phyloP scores from a whole-genome alignment of 2,888 invertebrate species.

The Drosophila anomalata region DNA sequence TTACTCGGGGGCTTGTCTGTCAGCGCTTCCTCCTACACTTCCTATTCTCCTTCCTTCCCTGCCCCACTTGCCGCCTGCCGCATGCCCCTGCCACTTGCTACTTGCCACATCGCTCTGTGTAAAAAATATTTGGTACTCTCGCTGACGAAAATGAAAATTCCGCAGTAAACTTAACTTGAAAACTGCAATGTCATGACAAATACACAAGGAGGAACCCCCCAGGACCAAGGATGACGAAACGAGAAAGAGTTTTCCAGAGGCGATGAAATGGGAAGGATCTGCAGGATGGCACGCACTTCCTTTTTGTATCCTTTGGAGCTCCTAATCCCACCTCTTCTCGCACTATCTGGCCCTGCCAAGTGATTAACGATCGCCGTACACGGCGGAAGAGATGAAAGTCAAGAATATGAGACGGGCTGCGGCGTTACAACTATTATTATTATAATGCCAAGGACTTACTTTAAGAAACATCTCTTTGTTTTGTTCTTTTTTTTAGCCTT shows the following conservation, averaged over 20 bases:
- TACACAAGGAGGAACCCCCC: conserved; percentile 20
- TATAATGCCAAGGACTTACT: conserved; percentile 31
- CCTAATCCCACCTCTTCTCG: background rate
- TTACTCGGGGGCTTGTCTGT: conserved; percentile 42
- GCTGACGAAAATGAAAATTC: conserved; percentile 45
- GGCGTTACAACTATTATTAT: conserved; percentile 24
- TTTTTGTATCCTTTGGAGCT: background rate
- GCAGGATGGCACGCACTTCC: conserved; percentile 40
- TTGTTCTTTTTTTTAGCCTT: conserved; percentile 17
- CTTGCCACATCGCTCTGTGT: conserved; percentile 11
- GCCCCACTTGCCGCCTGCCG: background rate
- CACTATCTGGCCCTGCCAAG: conserved; percentile 8
- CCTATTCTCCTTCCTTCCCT: background rate
- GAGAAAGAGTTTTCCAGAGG: conserved; percentile 18
- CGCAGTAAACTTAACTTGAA: conserved; percentile 33
- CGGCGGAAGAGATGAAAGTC: conserved; percentile 46
- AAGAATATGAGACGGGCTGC: background rate
- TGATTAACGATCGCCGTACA: conserved; percentile 51
- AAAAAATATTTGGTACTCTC: conserved; percentile 38
- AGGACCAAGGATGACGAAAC: conserved; percentile 12
- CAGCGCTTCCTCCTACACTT: conserved; percentile 33
- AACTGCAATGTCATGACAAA: conserved; percentile 50
- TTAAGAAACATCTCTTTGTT: conserved; percentile 13
- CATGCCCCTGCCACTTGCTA: background rate
- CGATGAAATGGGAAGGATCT: conserved; percentile 20